Conservation (phyloP, 2,797 vertebrate species). For the Limnodromus scolopaceus region DNA sequence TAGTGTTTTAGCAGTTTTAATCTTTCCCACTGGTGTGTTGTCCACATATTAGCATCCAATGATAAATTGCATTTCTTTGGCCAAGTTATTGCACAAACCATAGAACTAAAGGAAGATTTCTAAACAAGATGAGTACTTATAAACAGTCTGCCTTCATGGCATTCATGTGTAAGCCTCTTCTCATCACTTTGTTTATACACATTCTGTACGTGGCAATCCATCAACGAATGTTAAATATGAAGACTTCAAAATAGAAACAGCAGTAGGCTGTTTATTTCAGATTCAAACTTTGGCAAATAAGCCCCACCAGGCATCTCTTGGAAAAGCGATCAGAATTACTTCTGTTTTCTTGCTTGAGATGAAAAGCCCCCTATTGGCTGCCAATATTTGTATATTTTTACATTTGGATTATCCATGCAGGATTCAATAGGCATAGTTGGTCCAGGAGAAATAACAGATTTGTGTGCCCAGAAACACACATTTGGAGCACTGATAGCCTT, state of each 20-base stretch:
- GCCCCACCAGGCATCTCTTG: slow-evolving; percentile 54
- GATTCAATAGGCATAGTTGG: slow-evolving; percentile 28
- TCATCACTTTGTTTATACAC: slow-evolving; percentile 43
- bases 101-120: slow-evolving; percentile 4
- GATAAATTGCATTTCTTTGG: background rate
- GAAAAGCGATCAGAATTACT: slow-evolving; percentile 65
- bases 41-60: background rate
- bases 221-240: slow-evolving; percentile 38
- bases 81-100: background rate
- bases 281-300: slow-evolving; percentile 64
- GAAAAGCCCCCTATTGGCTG: slow-evolving; percentile 61
- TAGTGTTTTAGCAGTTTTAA: background rate
- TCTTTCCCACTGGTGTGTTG: background rate
- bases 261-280: slow-evolving; percentile 54
- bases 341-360: slow-evolving; percentile 55
- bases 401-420: slow-evolving; percentile 26
- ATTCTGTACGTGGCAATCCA: slow-evolving; percentile 41
- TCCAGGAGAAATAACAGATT: slow-evolving; percentile 62
- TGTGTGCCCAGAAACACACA: slow-evolving; percentile 54
- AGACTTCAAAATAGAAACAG: slow-evolving; percentile 62
- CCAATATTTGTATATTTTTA: slow-evolving; percentile 63
- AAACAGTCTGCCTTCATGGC: slow-evolving; percentile 31
- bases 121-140: background rate
- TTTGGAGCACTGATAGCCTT: slow-evolving; percentile 46
- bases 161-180: slow-evolving; percentile 28